A percentile compares a stretch with the other conserved stretches of the same genome.
Evolutionary conservation across 2,797 vertebrate genomes (phyloP).

Genomic region (Lagocephalus sceleratus): DNA sequence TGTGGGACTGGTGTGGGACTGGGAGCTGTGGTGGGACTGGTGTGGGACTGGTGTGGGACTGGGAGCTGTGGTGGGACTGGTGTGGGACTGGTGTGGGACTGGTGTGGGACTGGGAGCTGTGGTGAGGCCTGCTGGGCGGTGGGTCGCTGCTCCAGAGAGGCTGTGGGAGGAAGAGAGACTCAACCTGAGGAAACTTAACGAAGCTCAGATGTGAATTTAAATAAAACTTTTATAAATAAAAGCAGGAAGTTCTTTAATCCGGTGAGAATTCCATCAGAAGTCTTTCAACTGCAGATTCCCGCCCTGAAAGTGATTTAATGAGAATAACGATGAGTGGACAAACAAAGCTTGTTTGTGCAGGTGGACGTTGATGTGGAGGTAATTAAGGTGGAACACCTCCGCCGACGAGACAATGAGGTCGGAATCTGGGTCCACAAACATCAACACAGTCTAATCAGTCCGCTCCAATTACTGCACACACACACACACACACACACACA

Average conservation of each 20-base stretch:
- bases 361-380: conserved; percentile 41
- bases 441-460: conserved; percentile 69
- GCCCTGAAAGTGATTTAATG: conserved; percentile 23
- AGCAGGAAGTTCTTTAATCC: background rate
- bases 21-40: too few relatives aligned
- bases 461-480: conserved; percentile 71
- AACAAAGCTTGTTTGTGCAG: conserved; percentile 39
- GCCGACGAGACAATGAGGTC: conserved; percentile 27
- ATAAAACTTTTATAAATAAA: background rate
- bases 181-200: too few relatives aligned
- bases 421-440: conserved; percentile 56
- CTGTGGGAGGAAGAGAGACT: too few relatives aligned
- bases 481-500: too few relatives aligned
- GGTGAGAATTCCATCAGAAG: conserved; percentile 1
- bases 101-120: too few relatives aligned
- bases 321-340: conserved; percentile 27
- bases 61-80: too few relatives aligned
- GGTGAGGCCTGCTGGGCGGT: too few relatives aligned
- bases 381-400: too few relatives aligned
- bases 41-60: too few relatives aligned
- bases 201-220: background rate
- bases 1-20: too few relatives aligned
- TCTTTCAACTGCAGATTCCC: conserved; percentile 6
- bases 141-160: too few relatives aligned
- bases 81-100: too few relatives aligned